Evolutionary conservation across 2,888 invertebrate genomes (phyloP).

Genomic region (Colostygia pectinataria): DNA sequence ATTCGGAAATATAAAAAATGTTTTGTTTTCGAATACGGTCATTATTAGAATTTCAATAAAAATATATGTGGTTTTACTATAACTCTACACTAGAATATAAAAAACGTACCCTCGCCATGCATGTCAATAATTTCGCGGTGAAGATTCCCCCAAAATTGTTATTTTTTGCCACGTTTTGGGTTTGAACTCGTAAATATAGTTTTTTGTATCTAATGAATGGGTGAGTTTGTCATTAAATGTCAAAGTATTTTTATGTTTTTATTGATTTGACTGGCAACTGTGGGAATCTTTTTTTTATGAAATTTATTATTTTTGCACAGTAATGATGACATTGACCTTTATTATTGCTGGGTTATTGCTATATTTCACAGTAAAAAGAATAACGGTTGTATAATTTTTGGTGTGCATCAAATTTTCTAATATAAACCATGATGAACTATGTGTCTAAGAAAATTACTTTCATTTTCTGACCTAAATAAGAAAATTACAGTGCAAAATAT

Average conservation of each 20-base stretch:
- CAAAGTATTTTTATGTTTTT: conserved; percentile 76
- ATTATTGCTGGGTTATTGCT: conserved; percentile 52
- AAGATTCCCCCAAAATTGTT: conserved; percentile 46
- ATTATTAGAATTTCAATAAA: no score
- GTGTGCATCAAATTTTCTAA: no score
- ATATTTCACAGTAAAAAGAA: conserved; percentile 41
- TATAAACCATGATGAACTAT: no score
- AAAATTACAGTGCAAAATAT: no score
- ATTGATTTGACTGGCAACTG: conserved; percentile 60
- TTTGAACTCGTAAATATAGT: conserved; percentile 56
- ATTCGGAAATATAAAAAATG: no score
- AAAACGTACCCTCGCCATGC: conserved; percentile 22
- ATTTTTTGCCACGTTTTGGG: conserved; percentile 51
- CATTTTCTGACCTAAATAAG: no score
- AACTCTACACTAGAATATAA: background rate
- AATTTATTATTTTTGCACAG: conserved; percentile 39
- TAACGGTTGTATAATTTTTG: background rate
- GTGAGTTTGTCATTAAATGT: conserved; percentile 71
- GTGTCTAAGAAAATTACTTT: no score
- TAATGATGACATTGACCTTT: conserved; percentile 70
- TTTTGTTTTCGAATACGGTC: no score
- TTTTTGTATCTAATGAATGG: conserved; percentile 46
- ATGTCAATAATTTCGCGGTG: conserved; percentile 60
- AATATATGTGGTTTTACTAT: no score
- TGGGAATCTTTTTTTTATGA: conserved; percentile 49